A percentile compares a stretch with the other conserved stretches of the same genome.
These are phyloP conservation scores for Andrena dorsata DNA, from an alignment of 2,888 invertebrate genomes.

Conservation along the genomic window DNA sequence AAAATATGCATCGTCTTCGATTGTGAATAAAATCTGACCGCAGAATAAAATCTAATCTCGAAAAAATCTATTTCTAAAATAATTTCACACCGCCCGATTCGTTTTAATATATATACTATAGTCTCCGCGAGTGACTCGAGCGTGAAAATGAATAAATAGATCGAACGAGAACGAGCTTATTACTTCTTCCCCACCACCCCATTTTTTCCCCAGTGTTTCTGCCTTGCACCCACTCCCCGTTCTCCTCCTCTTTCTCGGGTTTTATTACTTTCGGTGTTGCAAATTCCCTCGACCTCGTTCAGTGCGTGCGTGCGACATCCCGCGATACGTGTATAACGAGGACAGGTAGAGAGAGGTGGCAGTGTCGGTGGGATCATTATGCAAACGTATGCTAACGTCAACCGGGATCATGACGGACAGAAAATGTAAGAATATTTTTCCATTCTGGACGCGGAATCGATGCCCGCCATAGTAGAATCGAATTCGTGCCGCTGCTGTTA, in stretches of 20 bases:
- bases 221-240: background rate
- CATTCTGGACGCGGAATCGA: slow-evolving; percentile 1
- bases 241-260: background rate
- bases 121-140: background rate
- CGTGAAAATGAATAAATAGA: background rate
- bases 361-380: slow-evolving; percentile 34
- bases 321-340: slow-evolving; percentile 30
- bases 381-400: slow-evolving; percentile 50
- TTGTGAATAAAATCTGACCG: background rate
- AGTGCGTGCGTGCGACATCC: slow-evolving; percentile 10
- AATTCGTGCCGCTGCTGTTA: background rate
- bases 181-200: background rate
- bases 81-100: background rate
- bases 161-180: background rate
- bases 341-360: slow-evolving; percentile 17
- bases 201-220: background rate
- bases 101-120: too few species aligned
- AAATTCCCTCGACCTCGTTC: slow-evolving; percentile 30
- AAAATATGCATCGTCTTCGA: background rate
- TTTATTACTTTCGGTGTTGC: slow-evolving; percentile 33
- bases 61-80: background rate
- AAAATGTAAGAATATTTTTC: slow-evolving; percentile 42
- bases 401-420: slow-evolving; percentile 25
- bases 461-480: background rate
- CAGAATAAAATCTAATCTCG: too few species aligned